These are phyloP conservation scores for Lytechinus variegatus DNA, from an alignment of 35 echinoderm and acorn worm species.

Conservation along the genomic window DNA sequence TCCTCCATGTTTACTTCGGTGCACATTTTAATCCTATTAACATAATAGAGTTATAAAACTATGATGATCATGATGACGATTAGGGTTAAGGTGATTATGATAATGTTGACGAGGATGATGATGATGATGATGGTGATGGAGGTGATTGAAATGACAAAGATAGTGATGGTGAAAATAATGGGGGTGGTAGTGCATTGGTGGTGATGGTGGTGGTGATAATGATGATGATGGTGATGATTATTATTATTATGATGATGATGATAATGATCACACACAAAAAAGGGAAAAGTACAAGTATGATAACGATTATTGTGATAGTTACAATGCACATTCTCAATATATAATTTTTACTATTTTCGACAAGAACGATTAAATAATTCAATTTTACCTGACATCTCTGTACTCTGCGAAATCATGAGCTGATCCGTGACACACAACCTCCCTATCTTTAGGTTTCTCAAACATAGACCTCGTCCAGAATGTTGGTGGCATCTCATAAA, in stretches of 20 bases:
- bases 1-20: slow-evolving; percentile 86
- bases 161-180: too few species aligned
- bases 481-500: slow-evolving; percentile 81
- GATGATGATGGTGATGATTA: not conserved
- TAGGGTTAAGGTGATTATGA: too few species aligned
- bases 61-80: not conserved
- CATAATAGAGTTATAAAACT: not conserved
- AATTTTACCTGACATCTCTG: slow-evolving; percentile 69
- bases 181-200: too few species aligned
- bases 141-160: too few species aligned
- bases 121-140: too few species aligned
- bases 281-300: too few species aligned
- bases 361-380: not conserved
- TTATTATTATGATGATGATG: not conserved
- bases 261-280: not conserved
- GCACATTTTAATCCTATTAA: slow-evolving; percentile 97
- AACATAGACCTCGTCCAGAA: slow-evolving; percentile 96
- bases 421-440: slow-evolving; percentile 82
- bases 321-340: not conserved
- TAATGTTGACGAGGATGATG: too few species aligned
- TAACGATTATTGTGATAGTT: not conserved
- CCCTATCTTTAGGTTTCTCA: slow-evolving; percentile 71
- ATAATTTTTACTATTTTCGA: not conserved
- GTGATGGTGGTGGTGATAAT: not conserved
- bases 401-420: slow-evolving; percentile 67